These are phyloP conservation scores for Conus ventricosus DNA, from an alignment of 1,140 invertebrate genomes.

Conservation along the genomic window DNA sequence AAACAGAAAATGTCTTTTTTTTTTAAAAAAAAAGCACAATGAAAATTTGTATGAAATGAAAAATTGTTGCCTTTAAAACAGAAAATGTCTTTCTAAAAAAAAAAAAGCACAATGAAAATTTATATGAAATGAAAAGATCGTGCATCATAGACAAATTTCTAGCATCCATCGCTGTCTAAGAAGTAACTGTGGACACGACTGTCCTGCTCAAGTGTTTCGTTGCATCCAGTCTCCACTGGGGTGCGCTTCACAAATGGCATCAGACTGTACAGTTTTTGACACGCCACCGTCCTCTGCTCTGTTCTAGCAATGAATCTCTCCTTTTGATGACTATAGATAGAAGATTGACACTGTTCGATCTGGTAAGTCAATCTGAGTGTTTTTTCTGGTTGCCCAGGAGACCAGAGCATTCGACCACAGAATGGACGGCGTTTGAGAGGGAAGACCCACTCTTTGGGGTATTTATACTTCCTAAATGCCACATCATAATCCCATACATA, in stretches of 20 bases:
- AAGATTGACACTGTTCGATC: not conserved
- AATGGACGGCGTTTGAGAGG: slow-evolving; percentile 41
- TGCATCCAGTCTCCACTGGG: not conserved
- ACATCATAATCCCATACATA: slow-evolving; percentile 50
- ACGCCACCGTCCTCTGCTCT: not conserved
- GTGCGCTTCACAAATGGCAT: not conserved
- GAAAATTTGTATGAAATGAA: too few species aligned
- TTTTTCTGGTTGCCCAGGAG: slow-evolving; percentile 36
- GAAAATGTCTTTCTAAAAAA: too few species aligned
- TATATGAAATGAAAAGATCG: too few species aligned
- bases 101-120: too few species aligned
- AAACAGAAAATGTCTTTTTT: too few species aligned
- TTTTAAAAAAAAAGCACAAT: too few species aligned
- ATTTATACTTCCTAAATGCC: slow-evolving; percentile 11
- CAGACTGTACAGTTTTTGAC: not conserved
- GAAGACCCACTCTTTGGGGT: slow-evolving; percentile 40
- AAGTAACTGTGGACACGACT: not conserved
- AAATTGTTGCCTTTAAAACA: too few species aligned
- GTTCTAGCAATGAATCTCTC: not conserved
- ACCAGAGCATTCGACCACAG: slow-evolving; percentile 31
- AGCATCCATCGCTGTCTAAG: not conserved
- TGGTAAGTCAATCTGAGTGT: not conserved
- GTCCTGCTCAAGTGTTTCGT: not conserved
- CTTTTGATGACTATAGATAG: not conserved
- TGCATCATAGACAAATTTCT: not conserved